Conservation (phyloP, 1,140 invertebrate genomes). For the Caenorhabditis elegans region DNA sequence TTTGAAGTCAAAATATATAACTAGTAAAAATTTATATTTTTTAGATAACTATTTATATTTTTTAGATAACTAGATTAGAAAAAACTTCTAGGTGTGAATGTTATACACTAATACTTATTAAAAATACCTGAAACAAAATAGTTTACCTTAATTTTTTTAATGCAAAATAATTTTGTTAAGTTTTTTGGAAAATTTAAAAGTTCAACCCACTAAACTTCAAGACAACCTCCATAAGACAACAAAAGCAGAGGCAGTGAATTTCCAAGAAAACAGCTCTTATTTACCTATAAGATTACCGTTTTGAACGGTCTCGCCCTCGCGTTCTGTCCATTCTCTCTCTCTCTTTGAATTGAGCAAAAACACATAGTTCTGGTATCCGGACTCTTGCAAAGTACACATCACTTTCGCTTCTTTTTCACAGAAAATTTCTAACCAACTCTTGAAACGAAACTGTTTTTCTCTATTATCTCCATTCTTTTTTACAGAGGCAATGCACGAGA, state of each 20-base stretch:
- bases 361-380: neutral
- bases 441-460: neutral
- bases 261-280: conserved; percentile 27
- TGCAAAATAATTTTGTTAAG: no score
- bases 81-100: no score
- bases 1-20: no score
- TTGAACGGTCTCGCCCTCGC: neutral
- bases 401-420: neutral
- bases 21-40: no score
- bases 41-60: no score
- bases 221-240: neutral
- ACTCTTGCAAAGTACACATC: neutral
- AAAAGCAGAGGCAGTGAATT: neutral
- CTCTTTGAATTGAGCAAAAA: neutral
- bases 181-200: no score
- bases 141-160: no score
- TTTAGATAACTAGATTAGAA: no score
- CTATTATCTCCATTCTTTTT: neutral
- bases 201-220: no score
- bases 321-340: neutral
- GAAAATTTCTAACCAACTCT: neutral
- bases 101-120: no score
- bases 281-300: conserved; percentile 22
- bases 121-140: no score
- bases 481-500: conserved; percentile 57